These are phyloP conservation scores for Anolis apletophallus DNA, from an alignment of 2,797 vertebrate genomes.

Conservation along the genomic window DNA sequence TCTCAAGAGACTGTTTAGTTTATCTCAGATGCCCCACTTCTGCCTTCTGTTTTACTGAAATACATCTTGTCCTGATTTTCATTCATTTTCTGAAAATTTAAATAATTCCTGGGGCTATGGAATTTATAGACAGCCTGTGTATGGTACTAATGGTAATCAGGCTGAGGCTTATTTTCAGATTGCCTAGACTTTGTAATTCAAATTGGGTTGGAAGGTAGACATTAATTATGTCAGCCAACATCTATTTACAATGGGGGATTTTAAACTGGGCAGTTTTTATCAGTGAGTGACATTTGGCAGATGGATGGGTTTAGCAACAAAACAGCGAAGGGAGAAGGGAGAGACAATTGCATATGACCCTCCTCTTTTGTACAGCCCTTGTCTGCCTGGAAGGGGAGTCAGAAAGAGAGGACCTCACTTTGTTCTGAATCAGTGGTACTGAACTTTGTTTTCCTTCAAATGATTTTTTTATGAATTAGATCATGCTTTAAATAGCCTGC, in stretches of 20 bases:
- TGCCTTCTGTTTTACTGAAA: conserved; percentile 58
- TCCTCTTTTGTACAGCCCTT: conserved; percentile 61
- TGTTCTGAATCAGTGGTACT: conserved; percentile 32
- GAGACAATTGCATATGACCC: conserved; percentile 35
- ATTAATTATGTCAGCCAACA: conserved; percentile 79
- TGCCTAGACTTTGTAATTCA: conserved; percentile 77
- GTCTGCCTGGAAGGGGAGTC: conserved; percentile 47
- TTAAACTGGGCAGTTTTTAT: conserved; percentile 74
- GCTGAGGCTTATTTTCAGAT: conserved; percentile 63
- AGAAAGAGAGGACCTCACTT: conserved; percentile 60
- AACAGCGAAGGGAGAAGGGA: conserved; percentile 27
- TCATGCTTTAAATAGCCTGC: conserved; percentile 39
- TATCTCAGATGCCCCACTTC: conserved; percentile 70
- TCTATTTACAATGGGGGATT: conserved; percentile 76
- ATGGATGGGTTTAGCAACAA: conserved; percentile 77
- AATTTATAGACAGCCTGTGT: conserved; percentile 56
- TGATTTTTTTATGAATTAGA: conserved; percentile 35
- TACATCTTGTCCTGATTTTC: conserved; percentile 73
- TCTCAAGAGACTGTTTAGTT: conserved; percentile 75
- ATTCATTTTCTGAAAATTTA: conserved; percentile 70
- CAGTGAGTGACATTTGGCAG: conserved; percentile 76
- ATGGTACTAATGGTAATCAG: conserved; percentile 69
- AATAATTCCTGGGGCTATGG: conserved; percentile 68
- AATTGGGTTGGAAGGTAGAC: conserved; percentile 70
- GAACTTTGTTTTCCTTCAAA: conserved; percentile 38